Conservation (phyloP, 1,140 invertebrate genomes). For the Odontomachus brunneus region DNA sequence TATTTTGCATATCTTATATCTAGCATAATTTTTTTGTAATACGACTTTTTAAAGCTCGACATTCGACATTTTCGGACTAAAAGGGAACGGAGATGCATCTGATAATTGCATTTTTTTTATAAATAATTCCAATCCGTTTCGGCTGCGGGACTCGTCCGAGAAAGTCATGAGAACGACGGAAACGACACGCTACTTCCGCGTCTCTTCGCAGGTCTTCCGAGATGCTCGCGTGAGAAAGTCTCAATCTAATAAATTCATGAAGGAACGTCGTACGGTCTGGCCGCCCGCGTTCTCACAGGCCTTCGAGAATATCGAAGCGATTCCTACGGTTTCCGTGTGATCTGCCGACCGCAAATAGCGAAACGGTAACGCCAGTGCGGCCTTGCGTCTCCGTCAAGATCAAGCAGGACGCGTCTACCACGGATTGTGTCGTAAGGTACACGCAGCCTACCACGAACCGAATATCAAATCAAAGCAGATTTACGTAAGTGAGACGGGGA, state of each 20-base stretch:
- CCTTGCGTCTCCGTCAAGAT: slow-evolving; percentile 10
- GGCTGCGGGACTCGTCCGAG: background rate
- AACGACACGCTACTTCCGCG: slow-evolving; percentile 30
- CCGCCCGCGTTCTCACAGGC: slow-evolving; percentile 67
- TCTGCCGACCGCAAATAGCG: slow-evolving; percentile 70
- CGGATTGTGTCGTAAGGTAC: background rate
- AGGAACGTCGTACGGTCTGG: slow-evolving; percentile 54
- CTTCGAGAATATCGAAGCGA: slow-evolving; percentile 61
- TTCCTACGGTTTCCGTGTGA: slow-evolving; percentile 68
- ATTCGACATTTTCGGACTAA: too few species aligned
- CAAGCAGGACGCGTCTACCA: background rate
- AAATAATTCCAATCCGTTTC: slow-evolving; percentile 1
- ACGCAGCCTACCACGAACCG: background rate
- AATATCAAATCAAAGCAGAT: slow-evolving; percentile 22
- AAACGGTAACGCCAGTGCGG: slow-evolving; percentile 42
- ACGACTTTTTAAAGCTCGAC: too few species aligned
- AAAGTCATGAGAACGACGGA: slow-evolving; percentile 43
- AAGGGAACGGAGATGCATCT: background rate
- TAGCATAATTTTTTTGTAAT: too few species aligned
- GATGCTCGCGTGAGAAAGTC: slow-evolving; percentile 70
- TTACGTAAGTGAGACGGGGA: slow-evolving; percentile 1
- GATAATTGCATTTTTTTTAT: background rate
- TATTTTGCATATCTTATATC: too few species aligned
- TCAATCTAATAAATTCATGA: slow-evolving; percentile 74
- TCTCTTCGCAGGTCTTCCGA: slow-evolving; percentile 23